These are phyloP conservation scores for Microchrysa polita DNA, from an alignment of 2,888 invertebrate genomes.

Conservation along the genomic window DNA sequence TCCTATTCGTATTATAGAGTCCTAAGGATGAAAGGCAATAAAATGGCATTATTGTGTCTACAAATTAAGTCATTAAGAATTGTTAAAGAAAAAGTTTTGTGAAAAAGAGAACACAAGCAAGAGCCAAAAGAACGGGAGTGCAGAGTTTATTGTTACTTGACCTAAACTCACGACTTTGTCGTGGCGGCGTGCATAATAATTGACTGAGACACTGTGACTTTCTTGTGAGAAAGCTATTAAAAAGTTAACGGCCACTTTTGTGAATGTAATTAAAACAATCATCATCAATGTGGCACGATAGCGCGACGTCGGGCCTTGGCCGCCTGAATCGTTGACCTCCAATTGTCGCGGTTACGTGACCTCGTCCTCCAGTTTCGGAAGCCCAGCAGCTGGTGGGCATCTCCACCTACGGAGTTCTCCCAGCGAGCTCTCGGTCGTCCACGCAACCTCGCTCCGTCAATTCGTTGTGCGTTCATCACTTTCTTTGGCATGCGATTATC, in stretches of 20 bases:
- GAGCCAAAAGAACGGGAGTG: too few relatives aligned
- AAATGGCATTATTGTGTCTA: constrained; percentile 44
- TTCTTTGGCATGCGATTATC: too few relatives aligned
- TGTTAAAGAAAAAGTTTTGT: constrained; percentile 11
- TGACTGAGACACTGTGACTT: constrained; percentile 3
- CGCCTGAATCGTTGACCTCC: too few relatives aligned
- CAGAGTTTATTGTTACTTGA: constrained; percentile 34
- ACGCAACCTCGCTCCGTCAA: too few relatives aligned
- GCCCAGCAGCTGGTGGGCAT: too few relatives aligned
- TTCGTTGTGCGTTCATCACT: too few relatives aligned
- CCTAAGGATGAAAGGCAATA: constrained; percentile 16
- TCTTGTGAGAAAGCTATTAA: constrained; percentile 1
- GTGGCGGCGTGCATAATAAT: constrained; percentile 13
- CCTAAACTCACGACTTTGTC: constrained; percentile 18
- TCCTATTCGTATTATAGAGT: constrained; percentile 15
- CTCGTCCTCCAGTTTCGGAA: too few relatives aligned
- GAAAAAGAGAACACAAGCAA: neutral
- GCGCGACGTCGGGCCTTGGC: too few relatives aligned
- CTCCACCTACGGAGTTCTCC: too few relatives aligned
- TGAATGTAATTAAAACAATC: neutral
- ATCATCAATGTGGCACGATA: too few relatives aligned
- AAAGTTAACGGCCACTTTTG: constrained; percentile 8
- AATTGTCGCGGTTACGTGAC: too few relatives aligned
- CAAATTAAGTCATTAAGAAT: constrained; percentile 48
- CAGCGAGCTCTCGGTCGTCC: too few relatives aligned